These are phyloP conservation scores for Nebria brevicollis DNA, from an alignment of 2,888 invertebrate species.

Conservation along the genomic window DNA sequence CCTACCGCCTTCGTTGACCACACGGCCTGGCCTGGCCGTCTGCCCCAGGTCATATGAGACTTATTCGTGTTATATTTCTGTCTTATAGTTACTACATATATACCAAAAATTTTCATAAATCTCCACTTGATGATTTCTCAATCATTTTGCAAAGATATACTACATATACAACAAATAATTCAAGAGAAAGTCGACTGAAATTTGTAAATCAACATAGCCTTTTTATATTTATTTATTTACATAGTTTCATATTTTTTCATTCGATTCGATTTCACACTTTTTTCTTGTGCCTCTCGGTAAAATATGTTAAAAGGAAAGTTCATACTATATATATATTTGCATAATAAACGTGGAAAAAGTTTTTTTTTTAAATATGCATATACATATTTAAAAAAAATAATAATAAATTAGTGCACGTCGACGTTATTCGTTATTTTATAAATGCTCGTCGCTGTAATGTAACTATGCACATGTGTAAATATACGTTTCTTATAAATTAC, in stretches of 20 bases:
- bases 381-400: neutral
- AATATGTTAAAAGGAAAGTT: conserved; percentile 34
- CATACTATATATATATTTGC: neutral
- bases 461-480: too few species aligned
- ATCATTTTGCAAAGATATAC: neutral
- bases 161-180: conserved; percentile 8
- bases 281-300: conserved; percentile 19
- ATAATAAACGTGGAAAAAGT: neutral
- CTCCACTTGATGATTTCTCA: neutral
- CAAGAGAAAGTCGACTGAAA: conserved; percentile 20
- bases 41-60: conserved; percentile 15
- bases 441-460: too few species aligned
- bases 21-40: conserved; percentile 10
- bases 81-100: neutral
- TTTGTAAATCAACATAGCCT: neutral
- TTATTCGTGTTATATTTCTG: neutral
- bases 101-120: neutral
- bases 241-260: conserved; percentile 1
- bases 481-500: conserved; percentile 51
- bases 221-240: conserved; percentile 11
- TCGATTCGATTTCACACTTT: neutral
- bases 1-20: conserved; percentile 16
- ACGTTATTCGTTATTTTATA: too few species aligned
- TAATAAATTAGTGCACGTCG: neutral
- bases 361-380: neutral